These are phyloP conservation scores for Lytechinus variegatus DNA, from an alignment of 35 echinoderm and acorn worm genomes.

Conservation along the genomic window DNA sequence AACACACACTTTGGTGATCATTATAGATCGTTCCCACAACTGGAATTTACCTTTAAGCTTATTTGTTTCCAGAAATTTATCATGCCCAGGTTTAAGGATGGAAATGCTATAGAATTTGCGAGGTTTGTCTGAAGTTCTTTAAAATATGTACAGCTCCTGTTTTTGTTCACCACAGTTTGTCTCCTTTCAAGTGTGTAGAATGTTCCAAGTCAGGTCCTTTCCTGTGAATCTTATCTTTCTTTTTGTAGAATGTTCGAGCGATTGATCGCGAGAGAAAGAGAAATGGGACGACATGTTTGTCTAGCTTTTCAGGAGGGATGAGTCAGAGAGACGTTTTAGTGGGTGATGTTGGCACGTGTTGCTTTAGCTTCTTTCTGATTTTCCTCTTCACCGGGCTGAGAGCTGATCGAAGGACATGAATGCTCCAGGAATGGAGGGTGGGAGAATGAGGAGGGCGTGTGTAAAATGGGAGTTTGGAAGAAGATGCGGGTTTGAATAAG, in stretches of 20 bases:
- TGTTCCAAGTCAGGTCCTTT: neutral
- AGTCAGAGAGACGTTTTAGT: neutral
- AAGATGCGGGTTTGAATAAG: neutral
- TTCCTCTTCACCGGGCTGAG: neutral
- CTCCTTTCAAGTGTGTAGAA: neutral
- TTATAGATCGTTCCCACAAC: too few species aligned
- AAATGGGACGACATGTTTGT: neutral
- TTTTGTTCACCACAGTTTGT: neutral
- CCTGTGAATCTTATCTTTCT: neutral
- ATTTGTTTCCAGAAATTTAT: too few species aligned
- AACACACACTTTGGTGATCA: too few species aligned
- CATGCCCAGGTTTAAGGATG: too few species aligned
- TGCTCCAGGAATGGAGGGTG: neutral
- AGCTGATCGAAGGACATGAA: neutral
- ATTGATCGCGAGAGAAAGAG: neutral
- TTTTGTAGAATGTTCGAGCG: neutral
- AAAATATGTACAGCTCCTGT: too few species aligned
- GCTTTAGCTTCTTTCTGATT: neutral
- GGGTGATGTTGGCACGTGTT: conserved; percentile 29
- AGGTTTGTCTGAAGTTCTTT: too few species aligned
- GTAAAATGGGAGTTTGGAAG: neutral
- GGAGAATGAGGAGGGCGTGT: neutral
- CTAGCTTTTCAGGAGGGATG: neutral
- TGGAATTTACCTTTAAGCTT: too few species aligned
- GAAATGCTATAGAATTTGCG: too few species aligned